phyloP scores from a whole-genome alignment of 2,888 invertebrate genomes.

The Watsonalla binaria region DNA sequence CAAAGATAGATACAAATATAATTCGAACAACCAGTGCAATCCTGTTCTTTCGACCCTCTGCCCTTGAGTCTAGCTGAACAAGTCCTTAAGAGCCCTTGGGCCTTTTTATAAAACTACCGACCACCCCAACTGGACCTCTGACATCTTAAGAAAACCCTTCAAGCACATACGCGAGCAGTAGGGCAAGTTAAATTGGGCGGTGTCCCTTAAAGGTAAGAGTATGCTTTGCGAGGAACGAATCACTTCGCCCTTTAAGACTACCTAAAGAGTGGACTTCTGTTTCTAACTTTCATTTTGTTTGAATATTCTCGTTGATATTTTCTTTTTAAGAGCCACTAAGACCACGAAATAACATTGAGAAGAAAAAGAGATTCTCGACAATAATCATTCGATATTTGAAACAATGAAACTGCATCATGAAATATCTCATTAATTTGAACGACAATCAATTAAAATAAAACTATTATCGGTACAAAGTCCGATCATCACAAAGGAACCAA shows the following conservation, averaged over 20 bases:
- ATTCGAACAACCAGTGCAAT: constrained; percentile 30
- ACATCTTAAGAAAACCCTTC: constrained; percentile 8
- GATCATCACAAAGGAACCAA: constrained; percentile 25
- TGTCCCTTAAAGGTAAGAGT: constrained; percentile 22
- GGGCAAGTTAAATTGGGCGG: neutral
- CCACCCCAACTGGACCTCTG: constrained; percentile 34
- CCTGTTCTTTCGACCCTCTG: constrained; percentile 65
- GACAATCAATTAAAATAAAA: constrained; percentile 2
- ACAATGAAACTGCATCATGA: neutral
- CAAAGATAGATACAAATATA: constrained; percentile 24
- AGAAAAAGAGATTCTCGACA: neutral
- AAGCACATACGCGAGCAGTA: neutral
- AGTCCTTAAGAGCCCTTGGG: constrained; percentile 58
- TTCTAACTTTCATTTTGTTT: constrained; percentile 23
- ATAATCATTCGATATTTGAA: no score
- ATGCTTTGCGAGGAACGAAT: constrained; percentile 27
- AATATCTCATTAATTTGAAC: neutral
- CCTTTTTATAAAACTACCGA: constrained; percentile 54
- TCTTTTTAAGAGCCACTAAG: neutral
- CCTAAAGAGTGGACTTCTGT: constrained; percentile 26
- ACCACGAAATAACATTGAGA: neutral
- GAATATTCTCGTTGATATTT: neutral
- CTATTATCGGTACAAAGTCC: constrained; percentile 1
- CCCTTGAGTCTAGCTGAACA: constrained; percentile 67
- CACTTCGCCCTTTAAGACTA: constrained; percentile 31